Evolutionary conservation across 1,140 invertebrate genomes (phyloP).

Genomic region (Glossosoma conforme): DNA sequence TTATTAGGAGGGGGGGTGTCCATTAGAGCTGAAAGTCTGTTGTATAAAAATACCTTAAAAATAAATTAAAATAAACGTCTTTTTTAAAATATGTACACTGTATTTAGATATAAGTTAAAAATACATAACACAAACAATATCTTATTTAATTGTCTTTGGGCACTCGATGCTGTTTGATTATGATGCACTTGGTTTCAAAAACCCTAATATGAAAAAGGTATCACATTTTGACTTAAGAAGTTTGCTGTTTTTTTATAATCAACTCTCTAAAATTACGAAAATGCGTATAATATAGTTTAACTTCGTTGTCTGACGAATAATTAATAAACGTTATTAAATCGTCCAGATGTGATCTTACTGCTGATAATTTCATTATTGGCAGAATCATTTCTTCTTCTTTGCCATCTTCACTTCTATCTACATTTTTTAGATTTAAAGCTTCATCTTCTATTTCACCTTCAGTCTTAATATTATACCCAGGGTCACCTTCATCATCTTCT

Average conservation of each 20-base stretch:
- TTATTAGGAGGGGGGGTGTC: neutral
- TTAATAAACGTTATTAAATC: conserved; percentile 4
- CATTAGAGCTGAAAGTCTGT: neutral
- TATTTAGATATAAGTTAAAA: conserved; percentile 3
- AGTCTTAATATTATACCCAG: neutral
- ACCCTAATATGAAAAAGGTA: neutral
- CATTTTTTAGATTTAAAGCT: conserved; percentile 1
- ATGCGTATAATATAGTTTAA: conserved; percentile 6
- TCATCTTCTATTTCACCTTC: conserved; percentile 2
- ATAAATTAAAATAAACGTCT: neutral
- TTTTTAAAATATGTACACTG: neutral
- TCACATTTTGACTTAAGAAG: conserved; percentile 3
- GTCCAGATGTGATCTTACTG: neutral
- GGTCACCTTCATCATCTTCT: neutral
- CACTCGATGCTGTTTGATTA: conserved; percentile 1
- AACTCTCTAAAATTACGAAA: conserved; percentile 7
- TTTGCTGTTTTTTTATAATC: conserved; percentile 9
- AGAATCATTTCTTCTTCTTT: neutral
- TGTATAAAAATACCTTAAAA: neutral
- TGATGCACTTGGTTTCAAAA: neutral
- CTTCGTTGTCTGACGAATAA: conserved; percentile 4
- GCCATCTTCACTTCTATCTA: conserved; percentile 3
- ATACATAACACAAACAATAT: conserved; percentile 1
- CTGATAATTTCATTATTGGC: conserved; percentile 3
- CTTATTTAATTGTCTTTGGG: conserved; percentile 1